These are phyloP conservation scores for Clusia tigrina DNA, from an alignment of 2,888 invertebrate species.

Conservation along the genomic window DNA sequence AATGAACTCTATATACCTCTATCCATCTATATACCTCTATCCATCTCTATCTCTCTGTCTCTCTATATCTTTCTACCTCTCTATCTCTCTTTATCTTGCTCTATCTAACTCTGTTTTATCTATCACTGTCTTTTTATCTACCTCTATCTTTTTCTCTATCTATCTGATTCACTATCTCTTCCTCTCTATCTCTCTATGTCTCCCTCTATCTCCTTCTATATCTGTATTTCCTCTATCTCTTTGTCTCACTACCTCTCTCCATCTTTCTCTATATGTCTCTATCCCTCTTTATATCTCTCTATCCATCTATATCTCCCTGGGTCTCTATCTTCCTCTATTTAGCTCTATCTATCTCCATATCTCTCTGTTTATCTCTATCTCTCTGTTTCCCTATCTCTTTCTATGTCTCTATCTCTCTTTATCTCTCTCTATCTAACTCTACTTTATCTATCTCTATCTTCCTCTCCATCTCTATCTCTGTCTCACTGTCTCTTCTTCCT, in stretches of 20 bases:
- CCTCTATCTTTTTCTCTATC: too few relatives aligned
- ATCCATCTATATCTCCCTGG: constrained; percentile 1
- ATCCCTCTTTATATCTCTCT: background rate
- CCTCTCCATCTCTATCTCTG: too few relatives aligned
- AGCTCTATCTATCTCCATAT: background rate
- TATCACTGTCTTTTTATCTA: background rate
- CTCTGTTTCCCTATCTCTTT: constrained; percentile 7
- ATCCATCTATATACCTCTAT: constrained; percentile 7
- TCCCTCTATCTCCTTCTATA: too few relatives aligned
- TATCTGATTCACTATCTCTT: too few relatives aligned
- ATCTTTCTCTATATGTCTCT: too few relatives aligned
- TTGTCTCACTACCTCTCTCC: too few relatives aligned
- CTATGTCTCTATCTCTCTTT: constrained; percentile 7
- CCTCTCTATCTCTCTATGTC: too few relatives aligned
- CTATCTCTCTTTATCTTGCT: background rate
- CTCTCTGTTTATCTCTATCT: background rate
- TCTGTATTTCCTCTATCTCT: too few relatives aligned
- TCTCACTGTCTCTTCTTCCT: too few relatives aligned
- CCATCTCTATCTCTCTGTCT: constrained; percentile 4
- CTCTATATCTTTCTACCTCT: background rate
- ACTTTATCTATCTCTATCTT: too few relatives aligned
- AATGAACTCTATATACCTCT: background rate
- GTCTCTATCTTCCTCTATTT: constrained; percentile 2
- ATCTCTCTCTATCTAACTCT: too few relatives aligned
- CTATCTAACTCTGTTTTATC: constrained; percentile 1